Conservation (phyloP, 2,113 vertebrate genomes). For the Vulpes ferrilata region DNA sequence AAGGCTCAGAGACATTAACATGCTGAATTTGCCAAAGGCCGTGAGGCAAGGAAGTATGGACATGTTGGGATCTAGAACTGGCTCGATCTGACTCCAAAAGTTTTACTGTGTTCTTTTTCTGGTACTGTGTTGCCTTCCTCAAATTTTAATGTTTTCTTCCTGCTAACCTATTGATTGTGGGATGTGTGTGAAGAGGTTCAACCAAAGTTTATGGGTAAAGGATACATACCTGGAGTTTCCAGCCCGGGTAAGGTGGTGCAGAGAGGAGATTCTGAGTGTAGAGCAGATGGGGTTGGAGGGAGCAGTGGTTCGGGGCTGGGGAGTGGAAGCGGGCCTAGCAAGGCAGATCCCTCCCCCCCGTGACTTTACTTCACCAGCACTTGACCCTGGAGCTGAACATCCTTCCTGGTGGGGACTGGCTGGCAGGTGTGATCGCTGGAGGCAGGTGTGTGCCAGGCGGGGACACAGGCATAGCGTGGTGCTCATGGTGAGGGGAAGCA, state of each 20-base stretch:
- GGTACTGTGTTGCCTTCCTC: neutral
- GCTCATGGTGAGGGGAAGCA: neutral
- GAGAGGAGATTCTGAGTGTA: neutral
- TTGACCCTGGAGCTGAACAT: neutral
- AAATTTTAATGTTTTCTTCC: neutral
- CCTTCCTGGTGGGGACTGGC: neutral
- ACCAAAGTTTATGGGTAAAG: neutral
- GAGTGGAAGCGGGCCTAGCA: neutral
- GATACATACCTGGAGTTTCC: neutral
- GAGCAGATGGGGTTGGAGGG: neutral
- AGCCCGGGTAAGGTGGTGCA: too few relatives aligned
- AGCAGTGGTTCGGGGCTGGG: neutral
- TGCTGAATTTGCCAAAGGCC: neutral
- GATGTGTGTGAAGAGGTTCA: neutral
- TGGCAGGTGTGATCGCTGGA: neutral
- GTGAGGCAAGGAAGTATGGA: neutral
- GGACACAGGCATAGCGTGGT: fast-evolving
- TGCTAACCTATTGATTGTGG: neutral
- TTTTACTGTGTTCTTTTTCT: neutral
- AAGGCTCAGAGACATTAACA: neutral
- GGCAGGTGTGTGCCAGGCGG: neutral
- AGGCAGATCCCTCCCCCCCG: neutral
- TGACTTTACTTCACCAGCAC: neutral
- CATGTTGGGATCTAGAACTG: neutral
- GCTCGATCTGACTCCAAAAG: neutral